phyloP scores from a whole-genome alignment of 2,797 vertebrate species.

The Propithecus deckenii region DNA sequence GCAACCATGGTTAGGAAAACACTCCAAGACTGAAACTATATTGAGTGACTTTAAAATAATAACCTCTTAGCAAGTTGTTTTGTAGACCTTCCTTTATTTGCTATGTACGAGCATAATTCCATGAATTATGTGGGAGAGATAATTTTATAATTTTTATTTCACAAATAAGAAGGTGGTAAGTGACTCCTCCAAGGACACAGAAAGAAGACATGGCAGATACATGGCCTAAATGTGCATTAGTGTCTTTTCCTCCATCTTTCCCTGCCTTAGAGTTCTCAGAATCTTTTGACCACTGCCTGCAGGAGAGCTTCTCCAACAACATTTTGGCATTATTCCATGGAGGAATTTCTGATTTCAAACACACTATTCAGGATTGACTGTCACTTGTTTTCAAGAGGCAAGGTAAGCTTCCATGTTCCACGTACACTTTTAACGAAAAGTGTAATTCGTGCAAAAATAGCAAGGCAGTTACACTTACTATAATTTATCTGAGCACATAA shows the following conservation, averaged over 20 bases:
- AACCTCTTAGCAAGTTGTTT: background rate
- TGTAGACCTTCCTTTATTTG: background rate
- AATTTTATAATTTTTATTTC: background rate
- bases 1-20: background rate
- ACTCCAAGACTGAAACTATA: background rate
- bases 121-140: accelerated
- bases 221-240: background rate
- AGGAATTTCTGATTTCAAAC: background rate
- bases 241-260: background rate
- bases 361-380: background rate
- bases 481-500: background rate
- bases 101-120: background rate
- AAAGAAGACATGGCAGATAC: background rate
- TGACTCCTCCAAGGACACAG: background rate
- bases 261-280: background rate
- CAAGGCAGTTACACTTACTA: background rate
- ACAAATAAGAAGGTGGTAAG: background rate
- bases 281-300: background rate
- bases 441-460: background rate
- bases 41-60: background rate
- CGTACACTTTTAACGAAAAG: background rate
- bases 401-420: background rate
- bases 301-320: background rate
- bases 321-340: no score
- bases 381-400: background rate